Evolutionary conservation across 2,113 vertebrate genomes (phyloP), one percentile per base, ranked within the genome.

Genomic region (Beaufortia kweichowensis): DNA sequence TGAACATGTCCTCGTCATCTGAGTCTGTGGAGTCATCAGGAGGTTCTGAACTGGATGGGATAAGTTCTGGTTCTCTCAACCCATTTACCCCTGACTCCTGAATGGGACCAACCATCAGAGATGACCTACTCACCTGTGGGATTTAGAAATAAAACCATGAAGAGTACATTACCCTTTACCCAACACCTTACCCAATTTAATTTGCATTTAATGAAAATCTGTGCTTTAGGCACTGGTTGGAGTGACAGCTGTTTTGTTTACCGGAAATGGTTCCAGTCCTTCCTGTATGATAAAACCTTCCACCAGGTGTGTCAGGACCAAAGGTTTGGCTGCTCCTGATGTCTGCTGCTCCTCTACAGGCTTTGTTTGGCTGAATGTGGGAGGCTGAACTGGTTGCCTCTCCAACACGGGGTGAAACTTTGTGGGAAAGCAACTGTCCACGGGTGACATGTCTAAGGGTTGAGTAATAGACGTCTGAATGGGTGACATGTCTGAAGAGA

Each of bases 281-380:
- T 98, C 97, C 90, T 98, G 96, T 87, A 98, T 98, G 80, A 98
- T 95, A 79, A 98, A 98, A 8, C 97, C 97, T 85, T 98, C 97
- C 26, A 98, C 98, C 80, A 98, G 95, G 41, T 98, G 97, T 46
- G 97, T 98, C 77, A 98, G 87, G 75, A 98, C 56, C 23, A 83
- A 46, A 1, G 74, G 68, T 55, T 85, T 86, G 0, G 63, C 5
- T 2, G 31, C 7, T 4, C 39, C 82, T 1, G 57, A 23, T 14
- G 57, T 24, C 55, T 75, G 67, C 43, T 9, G 60, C 0, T 7
- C 66, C 64, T 59, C 85, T 68, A 28, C 73, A 48, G 0, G 29
- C 28, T 10, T 80, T 46, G 0, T 56, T 76, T 66, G 66, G 81
- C 1, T 81, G 12, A 10, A 56, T 43, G 77, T 77, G 66, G 72